phyloP scores from a whole-genome alignment of 2,797 vertebrate genomes.

The Erpetoichthys calabaricus region DNA sequence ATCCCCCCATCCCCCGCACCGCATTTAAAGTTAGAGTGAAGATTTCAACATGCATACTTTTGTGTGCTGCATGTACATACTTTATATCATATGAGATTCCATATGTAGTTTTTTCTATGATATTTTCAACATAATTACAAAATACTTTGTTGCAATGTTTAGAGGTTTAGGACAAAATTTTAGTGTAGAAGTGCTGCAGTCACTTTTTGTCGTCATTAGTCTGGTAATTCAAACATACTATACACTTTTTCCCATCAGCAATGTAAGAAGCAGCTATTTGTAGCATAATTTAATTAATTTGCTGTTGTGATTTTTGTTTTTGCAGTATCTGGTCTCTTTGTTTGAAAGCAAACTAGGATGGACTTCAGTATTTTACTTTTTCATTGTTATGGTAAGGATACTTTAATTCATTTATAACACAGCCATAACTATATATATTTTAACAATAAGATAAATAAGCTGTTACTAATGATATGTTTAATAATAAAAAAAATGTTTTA shows the following conservation, averaged over 20 bases:
- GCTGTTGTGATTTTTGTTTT: neutral
- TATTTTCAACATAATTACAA: too few relatives aligned
- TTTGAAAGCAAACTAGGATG: constrained; percentile 77
- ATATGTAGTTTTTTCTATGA: too few relatives aligned
- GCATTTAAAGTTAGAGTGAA: too few relatives aligned
- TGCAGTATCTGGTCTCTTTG: constrained; percentile 74
- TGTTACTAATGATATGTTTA: neutral
- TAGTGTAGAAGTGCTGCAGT: neutral
- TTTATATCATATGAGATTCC: too few relatives aligned
- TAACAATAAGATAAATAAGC: neutral
- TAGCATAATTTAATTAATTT: neutral
- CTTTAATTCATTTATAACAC: neutral
- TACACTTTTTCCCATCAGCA: neutral
- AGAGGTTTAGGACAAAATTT: neutral
- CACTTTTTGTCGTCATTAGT: neutral
- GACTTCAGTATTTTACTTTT: constrained; percentile 94
- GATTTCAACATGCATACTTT: too few relatives aligned
- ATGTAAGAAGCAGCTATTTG: neutral
- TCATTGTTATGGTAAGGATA: constrained; percentile 78
- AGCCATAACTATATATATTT: neutral
- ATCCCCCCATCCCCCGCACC: too few relatives aligned
- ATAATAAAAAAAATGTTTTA: neutral
- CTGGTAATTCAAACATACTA: neutral
- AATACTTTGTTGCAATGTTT: too few relatives aligned
- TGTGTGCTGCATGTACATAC: too few relatives aligned